These are phyloP conservation scores for Melanotaenia pygmaea DNA, from an alignment of 2,797 vertebrate genomes.

Conservation along the genomic window DNA sequence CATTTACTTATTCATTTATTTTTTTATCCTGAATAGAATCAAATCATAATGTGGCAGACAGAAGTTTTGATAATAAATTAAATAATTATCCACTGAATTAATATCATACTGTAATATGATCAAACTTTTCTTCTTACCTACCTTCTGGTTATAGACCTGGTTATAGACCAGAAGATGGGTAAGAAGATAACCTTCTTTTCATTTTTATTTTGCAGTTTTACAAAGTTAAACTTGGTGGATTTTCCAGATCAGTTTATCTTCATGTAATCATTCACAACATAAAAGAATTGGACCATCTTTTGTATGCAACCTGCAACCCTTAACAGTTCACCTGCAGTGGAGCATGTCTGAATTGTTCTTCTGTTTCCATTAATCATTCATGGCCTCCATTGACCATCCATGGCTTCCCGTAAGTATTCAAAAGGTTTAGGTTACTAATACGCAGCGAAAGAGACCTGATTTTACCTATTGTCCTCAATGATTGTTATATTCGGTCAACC, in stretches of 20 bases:
- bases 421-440: slow-evolving; percentile 17
- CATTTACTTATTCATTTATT: too few relatives aligned
- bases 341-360: neutral
- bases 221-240: neutral
- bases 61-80: too few relatives aligned
- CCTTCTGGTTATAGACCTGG: too few relatives aligned
- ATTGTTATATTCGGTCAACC: slow-evolving; percentile 19
- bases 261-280: neutral
- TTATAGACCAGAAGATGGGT: too few relatives aligned
- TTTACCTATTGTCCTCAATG: slow-evolving; percentile 21
- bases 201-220: too few relatives aligned
- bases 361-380: neutral
- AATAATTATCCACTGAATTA: too few relatives aligned
- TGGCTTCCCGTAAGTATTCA: neutral
- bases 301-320: neutral
- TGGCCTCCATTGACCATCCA: slow-evolving; percentile 10
- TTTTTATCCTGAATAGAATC: too few relatives aligned
- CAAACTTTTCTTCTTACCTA: too few relatives aligned
- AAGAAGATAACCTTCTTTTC: too few relatives aligned
- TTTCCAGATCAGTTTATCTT: neutral
- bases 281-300: neutral
- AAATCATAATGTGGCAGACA: too few relatives aligned
- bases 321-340: neutral
- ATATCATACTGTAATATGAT: too few relatives aligned
- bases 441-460: neutral